Percentiles rank a stretch among this genome's conserved stretches.
These are phyloP conservation scores for Menidia menidia DNA, from an alignment of 2,797 vertebrate genomes.

Conservation along the genomic window DNA sequence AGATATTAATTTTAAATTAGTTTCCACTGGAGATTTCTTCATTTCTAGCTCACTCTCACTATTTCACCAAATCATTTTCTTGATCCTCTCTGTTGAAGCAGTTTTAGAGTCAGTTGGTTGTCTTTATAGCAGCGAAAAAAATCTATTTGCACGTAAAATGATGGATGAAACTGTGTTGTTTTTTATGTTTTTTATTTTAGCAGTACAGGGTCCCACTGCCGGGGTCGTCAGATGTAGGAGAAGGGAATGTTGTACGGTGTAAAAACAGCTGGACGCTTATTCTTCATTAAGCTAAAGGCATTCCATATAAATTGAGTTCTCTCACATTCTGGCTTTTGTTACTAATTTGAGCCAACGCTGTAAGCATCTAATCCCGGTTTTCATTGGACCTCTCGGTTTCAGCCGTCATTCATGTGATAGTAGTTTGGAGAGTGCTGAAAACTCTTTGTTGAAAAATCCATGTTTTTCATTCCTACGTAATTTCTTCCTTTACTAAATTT, in stretches of 20 bases:
- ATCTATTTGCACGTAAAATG: background rate
- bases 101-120: background rate
- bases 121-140: background rate
- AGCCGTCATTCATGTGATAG: conserved; percentile 1
- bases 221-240: conserved; percentile 18
- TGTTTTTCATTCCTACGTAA: background rate
- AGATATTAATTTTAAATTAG: background rate
- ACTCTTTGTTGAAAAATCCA: background rate
- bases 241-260: conserved; percentile 12
- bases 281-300: conserved; percentile 43
- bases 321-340: conserved; percentile 29
- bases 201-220: conserved; percentile 1
- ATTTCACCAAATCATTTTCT: conserved; percentile 4
- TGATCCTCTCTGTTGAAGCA: background rate
- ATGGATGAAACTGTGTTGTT: background rate
- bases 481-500: background rate
- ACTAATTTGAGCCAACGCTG: conserved; percentile 18
- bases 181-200: background rate
- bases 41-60: background rate
- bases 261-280: conserved; percentile 26
- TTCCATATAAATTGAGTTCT: conserved; percentile 42
- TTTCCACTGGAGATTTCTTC: background rate
- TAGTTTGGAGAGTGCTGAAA: background rate
- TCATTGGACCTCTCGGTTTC: conserved; percentile 10
- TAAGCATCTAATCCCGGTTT: conserved; percentile 30